phyloP scores from a whole-genome alignment of 2,113 vertebrate species.

The Columba janthina region DNA sequence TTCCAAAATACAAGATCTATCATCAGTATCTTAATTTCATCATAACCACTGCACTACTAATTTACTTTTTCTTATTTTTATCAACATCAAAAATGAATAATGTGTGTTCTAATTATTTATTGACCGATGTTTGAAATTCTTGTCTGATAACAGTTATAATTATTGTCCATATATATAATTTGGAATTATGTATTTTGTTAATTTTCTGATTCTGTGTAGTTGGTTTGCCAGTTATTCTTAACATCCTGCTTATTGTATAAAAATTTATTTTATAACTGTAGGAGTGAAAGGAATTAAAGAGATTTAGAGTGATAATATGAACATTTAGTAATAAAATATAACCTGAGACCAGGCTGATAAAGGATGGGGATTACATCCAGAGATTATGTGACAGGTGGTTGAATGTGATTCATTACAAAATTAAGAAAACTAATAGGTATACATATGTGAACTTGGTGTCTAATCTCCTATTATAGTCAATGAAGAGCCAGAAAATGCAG shows the following conservation, averaged over 20 bases:
- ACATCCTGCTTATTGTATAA: neutral
- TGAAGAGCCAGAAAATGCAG: neutral
- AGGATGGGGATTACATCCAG: neutral
- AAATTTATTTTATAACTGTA: neutral
- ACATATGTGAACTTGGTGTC: neutral
- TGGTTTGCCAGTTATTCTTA: neutral
- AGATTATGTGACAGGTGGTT: neutral
- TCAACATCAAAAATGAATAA: neutral
- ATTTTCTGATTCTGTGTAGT: neutral
- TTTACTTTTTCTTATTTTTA: neutral
- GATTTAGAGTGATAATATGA: neutral
- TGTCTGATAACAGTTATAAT: neutral
- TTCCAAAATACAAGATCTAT: neutral
- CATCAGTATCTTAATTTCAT: neutral
- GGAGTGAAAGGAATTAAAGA: neutral
- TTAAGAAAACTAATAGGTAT: neutral
- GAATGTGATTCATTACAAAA: neutral
- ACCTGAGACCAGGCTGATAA: neutral
- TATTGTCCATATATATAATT: neutral
- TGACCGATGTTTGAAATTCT: neutral
- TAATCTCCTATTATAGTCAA: neutral
- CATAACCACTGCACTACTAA: rapidly evolving
- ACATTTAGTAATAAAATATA: neutral
- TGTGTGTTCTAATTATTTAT: neutral
- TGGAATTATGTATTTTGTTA: neutral